These are phyloP conservation scores for Gila orcuttii DNA, from an alignment of 2,113 vertebrate species.

Conservation along the genomic window DNA sequence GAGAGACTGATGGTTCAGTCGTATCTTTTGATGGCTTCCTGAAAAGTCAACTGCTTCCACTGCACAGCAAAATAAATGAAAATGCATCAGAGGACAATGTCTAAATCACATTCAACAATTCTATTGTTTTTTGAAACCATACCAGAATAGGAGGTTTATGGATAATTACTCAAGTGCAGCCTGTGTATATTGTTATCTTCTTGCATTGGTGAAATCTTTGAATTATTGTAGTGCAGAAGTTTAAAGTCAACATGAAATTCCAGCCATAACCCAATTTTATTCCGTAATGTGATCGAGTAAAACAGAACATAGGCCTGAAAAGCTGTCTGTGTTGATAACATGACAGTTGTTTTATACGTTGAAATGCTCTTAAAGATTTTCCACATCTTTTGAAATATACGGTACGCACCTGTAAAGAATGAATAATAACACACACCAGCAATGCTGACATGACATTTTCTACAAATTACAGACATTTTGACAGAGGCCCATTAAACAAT, in stretches of 20 bases:
- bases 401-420: slow-evolving; percentile 17
- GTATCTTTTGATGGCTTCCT: slow-evolving; percentile 27
- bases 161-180: background rate
- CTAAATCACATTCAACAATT: background rate
- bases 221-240: background rate
- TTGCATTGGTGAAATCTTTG: background rate
- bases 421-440: slow-evolving; percentile 19
- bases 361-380: background rate
- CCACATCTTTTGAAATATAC: background rate
- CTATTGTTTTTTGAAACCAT: background rate
- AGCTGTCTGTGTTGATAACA: background rate
- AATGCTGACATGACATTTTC: slow-evolving; percentile 23
- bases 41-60: background rate
- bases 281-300: background rate
- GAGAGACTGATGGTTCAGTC: slow-evolving; percentile 24
- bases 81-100: background rate
- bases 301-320: no score
- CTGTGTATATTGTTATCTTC: background rate
- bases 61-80: background rate
- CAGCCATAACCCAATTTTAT: background rate
- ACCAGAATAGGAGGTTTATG: background rate
- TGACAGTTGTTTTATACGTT: background rate
- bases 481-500: slow-evolving; percentile 28
- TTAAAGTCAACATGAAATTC: background rate
- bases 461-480: slow-evolving; percentile 22